These are phyloP conservation scores for Thyatira batis DNA, from an alignment of 2,888 invertebrate genomes.

Conservation along the genomic window DNA sequence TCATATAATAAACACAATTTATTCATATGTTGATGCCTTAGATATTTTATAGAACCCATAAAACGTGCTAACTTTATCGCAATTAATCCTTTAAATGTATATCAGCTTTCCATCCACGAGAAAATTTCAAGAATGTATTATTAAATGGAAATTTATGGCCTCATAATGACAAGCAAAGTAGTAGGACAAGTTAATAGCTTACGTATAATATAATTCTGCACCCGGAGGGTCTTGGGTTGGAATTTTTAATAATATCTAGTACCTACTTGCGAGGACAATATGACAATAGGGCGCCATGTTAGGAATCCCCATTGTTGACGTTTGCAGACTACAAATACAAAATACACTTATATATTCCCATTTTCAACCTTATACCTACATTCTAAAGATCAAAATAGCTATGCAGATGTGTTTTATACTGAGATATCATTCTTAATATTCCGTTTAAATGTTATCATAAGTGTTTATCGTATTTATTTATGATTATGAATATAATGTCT, in stretches of 20 bases:
- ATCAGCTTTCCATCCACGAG: neutral
- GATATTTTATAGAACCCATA: neutral
- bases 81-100: neutral
- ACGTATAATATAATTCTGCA: constrained; percentile 9
- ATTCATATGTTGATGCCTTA: too few relatives aligned
- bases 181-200: neutral
- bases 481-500: neutral
- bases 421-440: neutral
- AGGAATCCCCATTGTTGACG: constrained; percentile 61
- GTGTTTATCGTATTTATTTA: neutral
- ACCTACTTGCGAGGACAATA: constrained; percentile 40
- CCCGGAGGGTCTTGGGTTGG: constrained; percentile 36
- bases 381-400: constrained; percentile 5
- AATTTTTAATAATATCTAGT: constrained; percentile 66
- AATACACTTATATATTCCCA: neutral
- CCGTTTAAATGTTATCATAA: neutral
- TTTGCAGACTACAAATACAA: constrained; percentile 21
- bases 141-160: neutral
- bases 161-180: neutral
- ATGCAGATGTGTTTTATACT: neutral
- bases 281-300: constrained; percentile 54
- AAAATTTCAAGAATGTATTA: neutral
- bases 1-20: too few relatives aligned
- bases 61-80: neutral
- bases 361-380: neutral